phyloP scores from a whole-genome alignment of 1,140 invertebrate species.

The Drosophila nebulosa region DNA sequence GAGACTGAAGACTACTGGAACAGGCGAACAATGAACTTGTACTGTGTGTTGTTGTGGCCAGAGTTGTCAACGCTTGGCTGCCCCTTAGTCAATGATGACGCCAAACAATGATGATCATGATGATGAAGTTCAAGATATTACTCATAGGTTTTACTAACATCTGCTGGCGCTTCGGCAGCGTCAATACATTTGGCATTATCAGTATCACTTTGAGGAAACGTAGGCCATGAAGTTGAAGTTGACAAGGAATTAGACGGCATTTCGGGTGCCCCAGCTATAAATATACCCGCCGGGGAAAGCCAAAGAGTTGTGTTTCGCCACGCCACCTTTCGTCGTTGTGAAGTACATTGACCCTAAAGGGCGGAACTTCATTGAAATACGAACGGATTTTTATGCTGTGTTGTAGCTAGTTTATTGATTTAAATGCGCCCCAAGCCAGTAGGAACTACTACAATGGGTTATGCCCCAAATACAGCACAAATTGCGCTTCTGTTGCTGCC shows the following conservation, averaged over 20 bases:
- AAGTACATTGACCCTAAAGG: slow-evolving; percentile 73
- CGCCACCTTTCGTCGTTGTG: slow-evolving; percentile 51
- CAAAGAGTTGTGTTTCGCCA: slow-evolving; percentile 46
- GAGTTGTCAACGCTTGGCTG: slow-evolving; percentile 63
- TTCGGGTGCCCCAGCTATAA: slow-evolving; percentile 52
- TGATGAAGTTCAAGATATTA: slow-evolving; percentile 38
- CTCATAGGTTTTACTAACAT: slow-evolving; percentile 33
- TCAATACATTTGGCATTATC: slow-evolving; percentile 66
- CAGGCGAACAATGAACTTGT: slow-evolving; percentile 73
- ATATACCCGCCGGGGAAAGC: slow-evolving; percentile 46
- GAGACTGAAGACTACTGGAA: slow-evolving; percentile 32
- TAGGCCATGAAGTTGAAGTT: slow-evolving; percentile 33
- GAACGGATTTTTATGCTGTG: slow-evolving; percentile 36
- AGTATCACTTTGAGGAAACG: slow-evolving; percentile 47
- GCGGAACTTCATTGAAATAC: slow-evolving; percentile 66
- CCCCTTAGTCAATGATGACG: slow-evolving; percentile 18
- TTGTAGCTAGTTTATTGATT: slow-evolving; percentile 71
- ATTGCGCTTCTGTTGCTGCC: slow-evolving; percentile 43
- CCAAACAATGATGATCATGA: slow-evolving; percentile 4
- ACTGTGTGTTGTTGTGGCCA: slow-evolving; percentile 37
- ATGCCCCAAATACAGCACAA: slow-evolving; percentile 71
- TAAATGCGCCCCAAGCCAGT: slow-evolving; percentile 56
- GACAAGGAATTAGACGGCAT: slow-evolving; percentile 71
- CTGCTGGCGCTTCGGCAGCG: slow-evolving; percentile 15
- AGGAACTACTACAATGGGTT: slow-evolving; percentile 49